Base-by-base conservation (phyloP, 2,888 invertebrate genomes). In the Agrilus mali region DNA sequence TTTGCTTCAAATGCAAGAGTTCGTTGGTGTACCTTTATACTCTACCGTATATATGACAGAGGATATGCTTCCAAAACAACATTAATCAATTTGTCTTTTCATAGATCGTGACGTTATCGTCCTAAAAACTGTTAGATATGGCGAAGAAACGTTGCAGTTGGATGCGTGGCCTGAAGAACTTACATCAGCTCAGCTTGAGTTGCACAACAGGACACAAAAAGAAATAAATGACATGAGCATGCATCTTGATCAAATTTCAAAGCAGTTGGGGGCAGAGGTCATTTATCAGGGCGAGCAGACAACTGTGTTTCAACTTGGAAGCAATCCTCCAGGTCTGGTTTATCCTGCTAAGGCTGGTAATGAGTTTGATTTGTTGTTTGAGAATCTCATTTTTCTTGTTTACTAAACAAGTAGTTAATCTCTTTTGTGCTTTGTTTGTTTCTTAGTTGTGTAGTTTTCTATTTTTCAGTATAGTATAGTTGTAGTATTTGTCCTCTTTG, bases 101-200 rank as follows among this genome's bases (percentile, higher is more conserved):
- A 38, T 43, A 63, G 65, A 65, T 55, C 55, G 63, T 17, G 64
- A 65, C 45, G 62, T 64, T 10, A 50, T 64, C 7, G 64, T 65
- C 15, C 49, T 66, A 36, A 62, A 63, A 55, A 60, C 53, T 33
- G 57, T 63, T 42, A 46, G 47, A 12, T 41, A 42, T 22, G 55
- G 52, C 7, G 62, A 62, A 41, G 60, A 61, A 46, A 55, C 74
- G 0, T 63, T 82, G 38, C 75, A 78, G 45, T 69, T 87, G 58
- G 83, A 84, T 52, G 82, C 80, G 57, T 78, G 75, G 72, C 76
- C 80, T 33, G 86, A 87, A 47, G 80, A 80, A 36, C 66, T 86
- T 1, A 77, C 78, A 1, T 74, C 78, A 41, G 73, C 70, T 2
- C 86, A 86, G 60, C 59, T 76, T 14, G 72, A 75, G 36, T 74